Evolutionary conservation across 2,888 invertebrate genomes (phyloP).

Genomic region (Clistopyga incitator): DNA sequence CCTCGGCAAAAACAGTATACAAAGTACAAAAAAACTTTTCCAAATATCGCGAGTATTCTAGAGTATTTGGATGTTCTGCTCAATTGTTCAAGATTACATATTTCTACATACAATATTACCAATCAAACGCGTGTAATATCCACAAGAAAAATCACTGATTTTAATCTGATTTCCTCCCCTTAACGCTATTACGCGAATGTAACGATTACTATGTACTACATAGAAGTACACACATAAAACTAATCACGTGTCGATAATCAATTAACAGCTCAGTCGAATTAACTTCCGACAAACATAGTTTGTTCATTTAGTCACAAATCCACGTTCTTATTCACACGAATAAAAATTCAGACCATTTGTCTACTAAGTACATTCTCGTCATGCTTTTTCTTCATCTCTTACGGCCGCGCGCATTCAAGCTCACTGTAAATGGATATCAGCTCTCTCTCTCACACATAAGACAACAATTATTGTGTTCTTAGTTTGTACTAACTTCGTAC

Average conservation of each 20-base stretch:
- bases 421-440: constrained; percentile 22
- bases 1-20: too few relatives aligned
- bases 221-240: constrained; percentile 17
- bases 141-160: too few relatives aligned
- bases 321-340: constrained; percentile 67
- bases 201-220: constrained; percentile 8
- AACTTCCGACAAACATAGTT: neutral
- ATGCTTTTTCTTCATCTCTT: neutral
- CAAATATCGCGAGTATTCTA: too few relatives aligned
- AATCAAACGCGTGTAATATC: too few relatives aligned
- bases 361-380: constrained; percentile 54
- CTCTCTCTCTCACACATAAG: constrained; percentile 47
- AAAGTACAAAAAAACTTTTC: too few relatives aligned
- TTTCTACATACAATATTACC: too few relatives aligned
- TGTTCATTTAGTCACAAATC: constrained; percentile 44
- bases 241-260: constrained; percentile 1
- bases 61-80: too few relatives aligned
- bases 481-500: constrained; percentile 72
- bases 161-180: neutral
- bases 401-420: constrained; percentile 31
- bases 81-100: too few relatives aligned
- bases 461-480: constrained; percentile 68
- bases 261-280: neutral
- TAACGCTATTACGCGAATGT: neutral
- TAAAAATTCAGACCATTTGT: constrained; percentile 33